phyloP scores from a whole-genome alignment of 2,113 vertebrate genomes.

The Gambusia holbrooki region DNA sequence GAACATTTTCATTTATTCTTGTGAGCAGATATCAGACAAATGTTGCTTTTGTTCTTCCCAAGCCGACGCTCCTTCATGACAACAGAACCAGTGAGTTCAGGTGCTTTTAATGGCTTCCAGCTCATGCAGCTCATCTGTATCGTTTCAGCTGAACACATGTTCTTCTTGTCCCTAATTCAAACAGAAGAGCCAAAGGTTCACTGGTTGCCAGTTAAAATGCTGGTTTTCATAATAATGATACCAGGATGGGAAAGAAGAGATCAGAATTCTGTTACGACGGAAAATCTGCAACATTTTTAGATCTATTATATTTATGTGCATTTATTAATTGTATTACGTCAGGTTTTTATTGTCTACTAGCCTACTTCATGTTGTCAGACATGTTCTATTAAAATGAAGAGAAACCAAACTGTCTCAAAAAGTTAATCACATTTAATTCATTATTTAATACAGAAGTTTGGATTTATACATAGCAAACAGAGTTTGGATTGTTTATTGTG shows the following conservation, averaged over 20 bases:
- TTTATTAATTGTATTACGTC: too few species aligned
- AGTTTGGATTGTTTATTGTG: too few species aligned
- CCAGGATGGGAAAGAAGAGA: not conserved
- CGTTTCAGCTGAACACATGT: slow-evolving; percentile 10
- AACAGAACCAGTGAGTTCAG: slow-evolving; percentile 17
- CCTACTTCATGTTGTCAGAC: not conserved
- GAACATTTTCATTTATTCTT: not conserved
- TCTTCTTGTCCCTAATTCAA: not conserved
- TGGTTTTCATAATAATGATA: not conserved
- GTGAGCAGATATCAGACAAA: not conserved
- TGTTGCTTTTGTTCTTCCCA: slow-evolving; percentile 26
- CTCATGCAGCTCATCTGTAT: not conserved
- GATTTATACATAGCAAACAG: too few species aligned
- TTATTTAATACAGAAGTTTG: not conserved
- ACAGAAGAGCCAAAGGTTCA: not conserved
- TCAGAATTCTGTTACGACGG: not conserved
- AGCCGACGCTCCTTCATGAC: slow-evolving; percentile 4
- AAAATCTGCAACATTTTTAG: not conserved
- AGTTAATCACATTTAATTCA: not conserved
- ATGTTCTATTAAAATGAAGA: not conserved
- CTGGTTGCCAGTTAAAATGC: not conserved
- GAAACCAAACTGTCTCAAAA: too few species aligned
- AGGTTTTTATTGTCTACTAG: too few species aligned
- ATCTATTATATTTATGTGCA: not conserved
- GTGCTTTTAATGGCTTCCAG: slow-evolving; percentile 17